A percentile compares a stretch with the other conserved stretches of the same genome.
Conservation (phyloP, 2,113 vertebrate genomes). For the Macquaria australasica region DNA sequence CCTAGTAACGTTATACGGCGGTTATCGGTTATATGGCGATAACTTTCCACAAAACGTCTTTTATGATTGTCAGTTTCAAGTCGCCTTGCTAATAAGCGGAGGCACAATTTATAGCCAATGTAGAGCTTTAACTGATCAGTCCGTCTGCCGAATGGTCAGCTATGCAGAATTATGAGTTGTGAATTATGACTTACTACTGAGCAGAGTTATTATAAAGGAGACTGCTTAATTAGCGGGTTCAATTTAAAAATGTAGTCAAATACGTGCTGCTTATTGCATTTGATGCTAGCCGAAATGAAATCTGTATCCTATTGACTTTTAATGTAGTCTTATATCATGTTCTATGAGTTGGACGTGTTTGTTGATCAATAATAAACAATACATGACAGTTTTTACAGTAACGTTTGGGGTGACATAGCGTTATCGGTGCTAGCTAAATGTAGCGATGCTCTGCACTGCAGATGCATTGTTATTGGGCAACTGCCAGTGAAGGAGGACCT, state of each 20-base stretch:
- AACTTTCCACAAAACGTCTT: not conserved
- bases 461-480: constrained; percentile 75
- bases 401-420: constrained; percentile 1
- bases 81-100: not conserved
- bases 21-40: not conserved
- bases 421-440: constrained; percentile 7
- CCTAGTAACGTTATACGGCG: too few species aligned
- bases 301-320: too few species aligned
- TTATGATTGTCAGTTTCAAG: not conserved
- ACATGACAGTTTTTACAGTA: not conserved
- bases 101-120: not conserved
- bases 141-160: too few species aligned
- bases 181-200: too few species aligned
- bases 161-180: not conserved
- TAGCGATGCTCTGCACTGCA: constrained; percentile 76
- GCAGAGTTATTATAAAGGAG: not conserved
- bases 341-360: not conserved
- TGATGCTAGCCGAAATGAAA: not conserved
- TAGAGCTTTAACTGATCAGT: too few species aligned
- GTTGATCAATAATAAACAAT: not conserved
- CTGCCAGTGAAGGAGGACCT: constrained; percentile 62
- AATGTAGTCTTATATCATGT: not conserved
- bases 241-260: not conserved
- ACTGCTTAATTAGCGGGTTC: not conserved
- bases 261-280: not conserved